Evolutionary conservation across 2,113 vertebrate genomes (phyloP), one percentile per base, ranked within the genome.

Genomic region (Engystomops pustulosus): DNA sequence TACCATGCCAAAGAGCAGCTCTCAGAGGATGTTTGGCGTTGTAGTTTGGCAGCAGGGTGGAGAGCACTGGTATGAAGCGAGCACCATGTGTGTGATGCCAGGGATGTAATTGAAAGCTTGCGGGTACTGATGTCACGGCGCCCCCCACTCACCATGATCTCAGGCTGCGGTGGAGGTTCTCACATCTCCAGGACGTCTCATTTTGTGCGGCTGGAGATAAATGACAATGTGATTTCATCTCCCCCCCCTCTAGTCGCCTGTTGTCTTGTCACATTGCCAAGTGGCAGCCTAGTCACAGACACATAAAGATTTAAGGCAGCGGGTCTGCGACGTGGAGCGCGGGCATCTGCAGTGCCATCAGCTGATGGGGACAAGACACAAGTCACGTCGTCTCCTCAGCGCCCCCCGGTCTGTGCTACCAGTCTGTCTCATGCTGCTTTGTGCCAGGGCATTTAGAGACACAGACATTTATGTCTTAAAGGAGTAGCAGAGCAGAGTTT

Each of bases 201-300:
- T 49, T 60, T 25, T 34, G 17, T 75, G 3, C 27, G 34, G 27
- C 17, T 4, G 23, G 71, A 30, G 47, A 75, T 20, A 53, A 30
- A 74, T 30, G 23, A 74, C 25, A 18, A 75, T 30, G 25, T 32
- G 27, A 51, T 75, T 75, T n/a, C 17, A n/a, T 34, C 44, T 8
- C 41, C 11, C 70, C 38, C 3, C 15, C 69, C 38, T 6, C 30
- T 7, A 74, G 70, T 74, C 44, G 70, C 44, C 38, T 75, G 72
- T 51, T 20, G 18, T 75, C 27, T 53, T 75, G 45, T 51, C 45
- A 12, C 8, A 12, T 17, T 75, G 72, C 72, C 72, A 75, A 51
- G 45, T 10, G 69, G 38, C 41, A 45, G 38, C 8, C 6, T 10
- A 30, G 71, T 74, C 72, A 32, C 72, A 20, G 47, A 23, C 27